Conservation (phyloP, 2,888 invertebrate species). For the Cephus nigrinus region DNA sequence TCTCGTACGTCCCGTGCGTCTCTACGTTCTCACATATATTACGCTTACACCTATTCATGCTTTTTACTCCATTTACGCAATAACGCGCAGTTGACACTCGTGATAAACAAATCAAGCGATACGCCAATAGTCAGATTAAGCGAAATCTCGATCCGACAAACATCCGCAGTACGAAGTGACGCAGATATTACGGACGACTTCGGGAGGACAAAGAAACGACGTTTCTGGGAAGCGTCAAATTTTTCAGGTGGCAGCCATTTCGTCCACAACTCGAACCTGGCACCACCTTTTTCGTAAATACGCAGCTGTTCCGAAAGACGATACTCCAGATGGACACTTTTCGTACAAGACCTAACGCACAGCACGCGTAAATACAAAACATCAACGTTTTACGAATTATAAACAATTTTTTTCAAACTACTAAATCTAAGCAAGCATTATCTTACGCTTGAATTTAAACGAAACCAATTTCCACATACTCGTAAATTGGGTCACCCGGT, state of each 20-base stretch:
- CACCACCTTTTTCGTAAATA: background rate
- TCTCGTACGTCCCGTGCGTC: background rate
- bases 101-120: background rate
- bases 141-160: background rate
- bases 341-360: background rate
- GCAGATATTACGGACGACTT: background rate
- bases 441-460: background rate
- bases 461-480: background rate
- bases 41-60: conserved; percentile 3
- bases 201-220: background rate
- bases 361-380: background rate
- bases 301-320: background rate
- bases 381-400: too few species aligned
- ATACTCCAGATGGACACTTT: background rate
- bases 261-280: background rate
- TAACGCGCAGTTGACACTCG: background rate
- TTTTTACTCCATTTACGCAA: background rate
- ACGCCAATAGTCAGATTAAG: background rate
- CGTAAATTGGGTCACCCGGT: background rate
- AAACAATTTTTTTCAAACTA: too few species aligned
- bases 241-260: background rate
- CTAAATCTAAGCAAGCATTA: background rate
- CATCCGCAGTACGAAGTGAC: background rate
- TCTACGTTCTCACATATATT: conserved; percentile 7
- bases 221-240: background rate